Evolutionary conservation across 2,113 vertebrate genomes (phyloP), one percentile per base, ranked within the genome.

Genomic region (Lynx canadensis): DNA sequence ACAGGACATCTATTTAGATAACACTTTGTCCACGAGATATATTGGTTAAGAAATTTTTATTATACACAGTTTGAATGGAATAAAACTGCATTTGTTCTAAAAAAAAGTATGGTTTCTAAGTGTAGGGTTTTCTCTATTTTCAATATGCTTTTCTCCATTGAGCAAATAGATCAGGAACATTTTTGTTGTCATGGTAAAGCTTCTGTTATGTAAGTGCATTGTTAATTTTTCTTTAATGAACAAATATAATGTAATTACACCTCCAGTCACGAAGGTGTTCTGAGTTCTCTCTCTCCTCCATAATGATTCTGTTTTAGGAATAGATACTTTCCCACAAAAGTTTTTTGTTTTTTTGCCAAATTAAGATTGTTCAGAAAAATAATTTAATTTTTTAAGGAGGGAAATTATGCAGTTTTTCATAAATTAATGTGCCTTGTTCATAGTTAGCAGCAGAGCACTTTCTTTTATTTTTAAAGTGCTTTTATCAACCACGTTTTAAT

Each of bases 151-250:
- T 57, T 57, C 21, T 1, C 4, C 33, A 3, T 4, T 15, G 6
- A 23, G 33, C 41, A 33, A 27, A 52, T 4, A 21, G 4, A 60
- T 16, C 1, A 3, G 16, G 48, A 66, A 50, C 31, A 31, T 55
- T 45, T 45, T 60, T 10, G n/a, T 74, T 45, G 36, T 65, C 0
- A 0, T 4, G 33, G 69, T 45, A 48, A 73, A 74, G 10, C n/a
- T 73, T 60, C 52, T 1, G 0, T 85, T 60, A 80, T 23, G 13
- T 52, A 48, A 71, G 41, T 4, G 0, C 27, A 11, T 1, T 66
- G 86, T 57, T 79, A 21, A 84, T 87, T 92, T 87, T 91, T 69
- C 52, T 36, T 38, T 55, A 68, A 97, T 74, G 86, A 96, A 83
- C 93, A 68, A 25, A 74, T 88, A 33, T 79, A 4, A 55, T 52